Base-by-base conservation (phyloP, 1,140 invertebrate species). In the Hestina assimilis region DNA sequence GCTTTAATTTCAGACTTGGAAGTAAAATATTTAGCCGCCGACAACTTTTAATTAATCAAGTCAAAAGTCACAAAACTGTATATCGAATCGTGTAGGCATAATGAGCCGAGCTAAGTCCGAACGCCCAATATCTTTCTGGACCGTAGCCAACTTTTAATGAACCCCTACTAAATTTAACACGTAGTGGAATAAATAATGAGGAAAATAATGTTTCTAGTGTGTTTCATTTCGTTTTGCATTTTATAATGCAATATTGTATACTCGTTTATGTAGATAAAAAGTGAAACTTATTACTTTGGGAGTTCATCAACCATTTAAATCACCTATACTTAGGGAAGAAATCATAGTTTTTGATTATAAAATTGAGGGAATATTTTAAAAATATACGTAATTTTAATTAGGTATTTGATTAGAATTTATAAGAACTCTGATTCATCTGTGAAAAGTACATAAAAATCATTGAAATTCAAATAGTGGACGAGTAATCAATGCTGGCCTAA, bases 111-210 rank as follows among this genome's bases (percentile, higher is more conserved):
- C 47, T 56, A 29, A 63, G 59, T 48, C 51, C 45, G 46, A 66
- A 54, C 40, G 59, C 58, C 54, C 63, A 55, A 61, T 66, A 66
- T 66, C 58, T 69, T 52, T 43, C 53, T 66, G 67, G 63, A 57
- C 54, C 8, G 33, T 31, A 33, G 59, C 67, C 67, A 70, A 70
- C 48, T 66, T 70, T 70, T 70, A 70, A 70, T 66, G 63, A 70
- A 66, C 56, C 56, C 40, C 42, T 58, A 51, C 53, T 61, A 66
- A 66, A 74, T 71, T 74, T 71, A 63, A 74, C 72, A 71, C 66
- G 59, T 69, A 71, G 63, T 63, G 69, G 66, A 74, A 74, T 70
- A 71, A 74, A 57, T 66, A 66, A 71, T 60, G 60, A 63, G 63
- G 57, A 59, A 66, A 59, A 59, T 66, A 66, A 66, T 54, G 50